Evolutionary conservation across 2,113 vertebrate genomes (phyloP), one percentile per base, ranked within the genome.

Genomic region (Bufo gargarizans): DNA sequence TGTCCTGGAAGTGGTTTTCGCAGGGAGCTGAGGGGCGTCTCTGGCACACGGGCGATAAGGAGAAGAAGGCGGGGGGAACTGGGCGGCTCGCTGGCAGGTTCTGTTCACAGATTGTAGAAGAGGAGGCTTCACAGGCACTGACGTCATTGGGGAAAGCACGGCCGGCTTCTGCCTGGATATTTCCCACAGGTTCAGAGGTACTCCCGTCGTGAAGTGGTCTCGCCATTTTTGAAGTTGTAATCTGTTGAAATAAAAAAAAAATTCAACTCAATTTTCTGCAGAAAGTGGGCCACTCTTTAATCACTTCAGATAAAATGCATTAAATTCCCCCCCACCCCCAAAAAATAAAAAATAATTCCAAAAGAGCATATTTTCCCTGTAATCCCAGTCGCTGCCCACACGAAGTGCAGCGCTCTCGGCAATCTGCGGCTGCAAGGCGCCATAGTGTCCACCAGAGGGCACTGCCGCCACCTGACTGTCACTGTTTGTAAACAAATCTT

Each of bases 401-500:
- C 56, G 77, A 20, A 7, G 19, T n/a, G 47, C 63, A 53, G 43
- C 71, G 71, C 10, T 49, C 49, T 16, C 10, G 49, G 16, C n/a
- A 49, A 5, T 13, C 5, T 13, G 45, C 45, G 33, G 33, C 33
- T 33, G 33, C 33, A 33, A 67, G 13, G 17, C 12, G 6, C 58
- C 47, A 33, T 14, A 82, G 58, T 82, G 85, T 53, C 89, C 93
- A 56, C 90, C 90, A 90, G 92, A 89, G 84, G 91, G 91, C 92
- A 90, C 90, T 45, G 17, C 85, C 8, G 61, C 43, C 90, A 33
- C 58, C 77, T 16, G 59, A 88, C 88, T 90, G 90, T 89, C 90
- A 92, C 92, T 93, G 93, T 93, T 94, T 93, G 92, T 93, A 93
- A 94, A 94, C 93, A 94, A 94, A 93, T 91, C 91, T 90, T 87